Evolutionary conservation across 2,888 invertebrate species (phyloP).

Genomic region (Noctua janthina): DNA sequence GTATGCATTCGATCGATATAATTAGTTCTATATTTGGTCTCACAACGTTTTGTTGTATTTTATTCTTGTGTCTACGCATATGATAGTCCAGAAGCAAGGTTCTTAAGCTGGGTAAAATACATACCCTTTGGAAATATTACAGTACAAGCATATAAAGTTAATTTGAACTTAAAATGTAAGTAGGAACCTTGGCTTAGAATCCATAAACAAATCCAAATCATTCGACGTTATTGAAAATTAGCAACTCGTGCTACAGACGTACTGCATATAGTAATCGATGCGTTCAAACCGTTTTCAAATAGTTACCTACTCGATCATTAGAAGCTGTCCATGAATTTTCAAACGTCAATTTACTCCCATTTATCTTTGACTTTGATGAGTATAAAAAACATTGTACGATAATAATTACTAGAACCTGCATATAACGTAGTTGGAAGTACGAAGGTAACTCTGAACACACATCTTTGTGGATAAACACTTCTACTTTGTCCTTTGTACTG

Average conservation of each 20-base stretch:
- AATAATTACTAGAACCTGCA: conserved; percentile 62
- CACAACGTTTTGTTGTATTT: background rate
- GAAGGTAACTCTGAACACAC: conserved; percentile 53
- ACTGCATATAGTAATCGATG: conserved; percentile 41
- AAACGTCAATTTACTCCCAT: conserved; percentile 63
- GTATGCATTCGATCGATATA: conserved; percentile 7
- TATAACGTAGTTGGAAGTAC: conserved; percentile 54
- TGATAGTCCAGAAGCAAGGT: background rate
- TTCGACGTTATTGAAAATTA: conserved; percentile 15
- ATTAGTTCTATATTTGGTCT: conserved; percentile 24
- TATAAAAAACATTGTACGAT: conserved; percentile 62
- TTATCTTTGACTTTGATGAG: conserved; percentile 68
- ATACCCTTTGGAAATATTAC: background rate
- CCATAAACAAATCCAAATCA: conserved; percentile 3
- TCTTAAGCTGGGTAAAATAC: background rate
- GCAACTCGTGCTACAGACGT: conserved; percentile 19
- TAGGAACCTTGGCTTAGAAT: background rate
- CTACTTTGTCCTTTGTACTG: conserved; percentile 32
- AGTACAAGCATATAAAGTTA: background rate
- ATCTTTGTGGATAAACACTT: conserved; percentile 35
- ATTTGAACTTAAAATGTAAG: background rate
- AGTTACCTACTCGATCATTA: conserved; percentile 43
- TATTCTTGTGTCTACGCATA: background rate
- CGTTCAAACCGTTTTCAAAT: conserved; percentile 45
- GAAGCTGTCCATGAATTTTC: conserved; percentile 58